Conservation (phyloP, 2,113 vertebrate genomes). For the Eonycteris spelaea region DNA sequence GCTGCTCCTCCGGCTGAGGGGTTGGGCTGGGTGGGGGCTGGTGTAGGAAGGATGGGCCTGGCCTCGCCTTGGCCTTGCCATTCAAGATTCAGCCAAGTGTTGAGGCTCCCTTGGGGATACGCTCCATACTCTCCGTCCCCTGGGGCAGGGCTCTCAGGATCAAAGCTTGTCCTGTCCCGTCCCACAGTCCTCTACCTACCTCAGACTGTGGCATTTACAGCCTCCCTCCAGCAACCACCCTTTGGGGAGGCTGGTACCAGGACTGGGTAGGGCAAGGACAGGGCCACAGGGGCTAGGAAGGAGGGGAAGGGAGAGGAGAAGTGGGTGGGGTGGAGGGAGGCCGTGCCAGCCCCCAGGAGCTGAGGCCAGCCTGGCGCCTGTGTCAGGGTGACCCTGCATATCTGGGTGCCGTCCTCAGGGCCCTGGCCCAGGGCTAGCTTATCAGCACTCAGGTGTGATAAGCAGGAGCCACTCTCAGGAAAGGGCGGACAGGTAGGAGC, state of each 20-base stretch:
- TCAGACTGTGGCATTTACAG: not conserved
- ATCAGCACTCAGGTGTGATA: not conserved
- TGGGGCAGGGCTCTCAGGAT: not conserved
- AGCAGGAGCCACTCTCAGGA: not conserved
- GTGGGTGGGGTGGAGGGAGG: not conserved
- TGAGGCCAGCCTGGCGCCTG: not conserved
- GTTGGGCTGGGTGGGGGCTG: not conserved
- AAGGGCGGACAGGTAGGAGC: not conserved
- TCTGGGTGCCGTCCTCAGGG: not conserved
- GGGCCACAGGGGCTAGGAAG: not conserved
- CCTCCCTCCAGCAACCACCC: not conserved
- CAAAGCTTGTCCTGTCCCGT: not conserved
- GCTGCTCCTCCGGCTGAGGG: not conserved
- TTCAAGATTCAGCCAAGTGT: not conserved
- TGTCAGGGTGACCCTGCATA: constrained; percentile 6
- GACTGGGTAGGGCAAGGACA: not conserved
- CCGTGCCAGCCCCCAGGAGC: not conserved
- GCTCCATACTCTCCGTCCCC: not conserved
- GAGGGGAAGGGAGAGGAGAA: not conserved
- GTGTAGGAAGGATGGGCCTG: not conserved
- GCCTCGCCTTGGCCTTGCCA: not conserved
- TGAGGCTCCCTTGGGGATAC: not conserved
- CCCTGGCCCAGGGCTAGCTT: not conserved
- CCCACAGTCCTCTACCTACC: not conserved
- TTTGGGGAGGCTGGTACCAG: not conserved